Evolutionary conservation across 2,797 vertebrate species (phyloP), one percentile per base, ranked within the genome.

Genomic region (Fringilla coelebs): DNA sequence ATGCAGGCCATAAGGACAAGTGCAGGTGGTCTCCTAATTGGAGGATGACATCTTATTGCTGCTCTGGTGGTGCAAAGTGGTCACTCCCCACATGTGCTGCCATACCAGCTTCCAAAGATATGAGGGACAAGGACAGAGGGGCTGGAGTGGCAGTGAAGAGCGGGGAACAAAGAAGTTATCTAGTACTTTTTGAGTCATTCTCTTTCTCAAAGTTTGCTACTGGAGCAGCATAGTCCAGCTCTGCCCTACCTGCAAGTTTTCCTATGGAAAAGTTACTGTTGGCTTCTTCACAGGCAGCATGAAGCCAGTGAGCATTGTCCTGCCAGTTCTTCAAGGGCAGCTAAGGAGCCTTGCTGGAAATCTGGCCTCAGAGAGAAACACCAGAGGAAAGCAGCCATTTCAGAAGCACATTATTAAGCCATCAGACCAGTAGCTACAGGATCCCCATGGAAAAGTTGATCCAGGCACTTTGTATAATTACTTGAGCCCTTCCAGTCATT

Each of bases 321-420:
- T 96, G 94, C 95, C 95, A 96, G 91, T 31, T 94, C 88, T 87
- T 54, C 85, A 96, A 96, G 95, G 95, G 92, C 92, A 97, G 87
- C 88, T 95, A 85, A 92, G 71, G 86, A 94, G 90, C 58, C 94
- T 74, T 87, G 94, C 83, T 90, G 90, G 94, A 96, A 96, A 94
- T 91, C 93, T 95, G 95, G 94, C 94, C 83, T 71, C 88, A 70
- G 90, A 95, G 74, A 96, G 63, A 73, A 95, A 91, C 31, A 96
- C 95, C 93, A 96, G 71, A 91, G 95, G 93, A 96, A 96, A 77
- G 31, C 54, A 87, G 92, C 84, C 90, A 94, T 40, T 57, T 73
- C 92, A 97, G 89, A 89, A 96, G 85, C 92, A 79, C 77, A 73
- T 74, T 96, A 94, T 88, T 90, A 96, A 96, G 91, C 72, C 92